These are phyloP conservation scores for Drosophila lowei DNA, from an alignment of 1,140 invertebrate genomes.

Conservation along the genomic window DNA sequence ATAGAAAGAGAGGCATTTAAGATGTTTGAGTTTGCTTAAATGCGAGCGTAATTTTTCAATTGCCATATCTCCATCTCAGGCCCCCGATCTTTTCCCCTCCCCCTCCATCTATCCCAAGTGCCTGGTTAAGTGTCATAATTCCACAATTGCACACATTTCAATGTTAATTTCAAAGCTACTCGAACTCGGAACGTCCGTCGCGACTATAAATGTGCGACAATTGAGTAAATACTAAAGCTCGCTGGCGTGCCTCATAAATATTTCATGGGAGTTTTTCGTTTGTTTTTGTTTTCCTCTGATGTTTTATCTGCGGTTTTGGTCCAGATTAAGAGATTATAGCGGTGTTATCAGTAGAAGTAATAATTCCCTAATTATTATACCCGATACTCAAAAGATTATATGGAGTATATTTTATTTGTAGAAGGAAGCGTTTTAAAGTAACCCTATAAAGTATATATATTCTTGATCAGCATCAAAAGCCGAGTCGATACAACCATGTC, in stretches of 20 bases:
- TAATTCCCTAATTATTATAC: constrained; percentile 8
- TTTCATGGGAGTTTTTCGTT: constrained; percentile 51
- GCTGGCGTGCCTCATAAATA: constrained; percentile 32
- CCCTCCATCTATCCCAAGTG: background rate
- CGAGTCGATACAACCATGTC: too few species aligned
- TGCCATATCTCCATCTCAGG: constrained; percentile 18
- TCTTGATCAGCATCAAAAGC: too few species aligned
- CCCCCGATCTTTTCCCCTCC: background rate
- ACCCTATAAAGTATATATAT: too few species aligned
- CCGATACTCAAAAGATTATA: too few species aligned
- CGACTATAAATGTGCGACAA: background rate
- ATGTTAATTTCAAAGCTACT: constrained; percentile 61
- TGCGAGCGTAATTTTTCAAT: constrained; percentile 36
- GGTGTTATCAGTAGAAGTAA: constrained; percentile 11
- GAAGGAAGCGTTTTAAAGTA: too few species aligned
- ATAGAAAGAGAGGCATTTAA: constrained; percentile 14
- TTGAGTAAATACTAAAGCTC: background rate
- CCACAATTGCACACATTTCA: constrained; percentile 62
- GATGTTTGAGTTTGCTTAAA: constrained; percentile 7
- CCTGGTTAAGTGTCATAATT: constrained; percentile 32
- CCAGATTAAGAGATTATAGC: constrained; percentile 53
- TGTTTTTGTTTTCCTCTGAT: constrained; percentile 29
- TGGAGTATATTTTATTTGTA: too few species aligned
- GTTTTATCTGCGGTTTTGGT: constrained; percentile 61
- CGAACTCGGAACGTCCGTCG: constrained; percentile 19